Base-by-base conservation (phyloP, 1,140 invertebrate species). In the Eueides isabella region DNA sequence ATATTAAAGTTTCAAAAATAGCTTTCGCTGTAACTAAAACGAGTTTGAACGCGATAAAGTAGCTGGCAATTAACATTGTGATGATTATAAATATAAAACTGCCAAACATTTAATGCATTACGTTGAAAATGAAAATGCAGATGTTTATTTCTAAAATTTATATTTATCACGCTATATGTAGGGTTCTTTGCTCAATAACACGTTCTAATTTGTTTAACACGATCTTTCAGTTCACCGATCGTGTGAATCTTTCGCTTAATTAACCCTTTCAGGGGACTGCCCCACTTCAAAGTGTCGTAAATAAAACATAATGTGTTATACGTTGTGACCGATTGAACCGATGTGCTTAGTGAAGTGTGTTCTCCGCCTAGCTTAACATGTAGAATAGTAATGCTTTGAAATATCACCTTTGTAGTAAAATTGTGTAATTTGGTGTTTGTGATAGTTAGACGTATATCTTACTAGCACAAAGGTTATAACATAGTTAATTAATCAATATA, bases 171-270 rank as follows among this genome's bases (percentile, higher is more conserved):
- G 76, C 79, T 85, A 87, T 86, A 84, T 87, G 85, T 78, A 79
- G 75, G n/a, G 78, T 83, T 81, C 85, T 89, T 88, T 89, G 88
- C 81, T 89, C 87, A 88, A 89, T 90, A 89, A 87, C 77, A 88
- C 84, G 87, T 83, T 87, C 82, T 90, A 92, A 91, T 91, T 91
- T 89, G 84, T 86, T 80, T 89, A 89, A 91, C 85, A 78, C 77
- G 90, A 90, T 91, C 84, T 85, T 76, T 79, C 85, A 77, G 84
- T 75, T 82, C 87, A 85, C 66, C 77, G 86, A 67, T 71, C 81
- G 80, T 80, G 84, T 85, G 87, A 86, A 87, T 87, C 85, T 92
- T 85, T 89, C 91, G 74, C 87, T 83, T 90, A 92, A 91, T 92
- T 92, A 92, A 82, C 86, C 85, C 85, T 89, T 85, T 85, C 87